Percentiles rank a stretch among this genome's conserved stretches.
These are phyloP conservation scores for Dermatophagoides farinae DNA, from an alignment of 1,140 invertebrate species.

Conservation along the genomic window DNA sequence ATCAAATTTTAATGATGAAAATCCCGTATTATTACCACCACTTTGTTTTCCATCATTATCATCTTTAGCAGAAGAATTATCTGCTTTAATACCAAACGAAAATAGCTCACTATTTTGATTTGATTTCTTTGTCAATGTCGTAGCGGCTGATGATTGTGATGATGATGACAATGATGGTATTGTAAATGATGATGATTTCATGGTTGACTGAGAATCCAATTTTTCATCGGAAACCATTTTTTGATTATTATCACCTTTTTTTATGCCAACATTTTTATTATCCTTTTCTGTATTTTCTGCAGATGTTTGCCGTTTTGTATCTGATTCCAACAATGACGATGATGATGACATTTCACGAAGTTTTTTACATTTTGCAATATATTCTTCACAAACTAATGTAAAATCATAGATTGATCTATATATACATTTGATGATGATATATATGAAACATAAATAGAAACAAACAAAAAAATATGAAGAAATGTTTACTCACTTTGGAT, in stretches of 20 bases:
- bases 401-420: not conserved
- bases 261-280: not conserved
- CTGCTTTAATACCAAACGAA: too few species aligned
- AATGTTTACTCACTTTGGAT: slow-evolving; percentile 2
- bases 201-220: too few species aligned
- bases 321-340: too few species aligned
- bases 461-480: not conserved
- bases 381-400: not conserved
- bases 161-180: too few species aligned
- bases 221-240: too few species aligned
- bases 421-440: too few species aligned
- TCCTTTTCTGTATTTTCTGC: too few species aligned
- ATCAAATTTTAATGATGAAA: not conserved
- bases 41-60: not conserved
- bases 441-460: slow-evolving; percentile 1
- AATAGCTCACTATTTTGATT: too few species aligned
- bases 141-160: too few species aligned
- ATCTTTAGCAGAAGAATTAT: not conserved
- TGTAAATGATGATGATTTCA: too few species aligned
- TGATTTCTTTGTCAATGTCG: too few species aligned
- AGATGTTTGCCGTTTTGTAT: too few species aligned
- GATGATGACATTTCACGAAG: not conserved
- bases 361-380: not conserved
- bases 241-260: not conserved
- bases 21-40: not conserved